These are phyloP conservation scores for Sebastes cheni DNA, from an alignment of 2,797 vertebrate genomes.

Conservation along the genomic window DNA sequence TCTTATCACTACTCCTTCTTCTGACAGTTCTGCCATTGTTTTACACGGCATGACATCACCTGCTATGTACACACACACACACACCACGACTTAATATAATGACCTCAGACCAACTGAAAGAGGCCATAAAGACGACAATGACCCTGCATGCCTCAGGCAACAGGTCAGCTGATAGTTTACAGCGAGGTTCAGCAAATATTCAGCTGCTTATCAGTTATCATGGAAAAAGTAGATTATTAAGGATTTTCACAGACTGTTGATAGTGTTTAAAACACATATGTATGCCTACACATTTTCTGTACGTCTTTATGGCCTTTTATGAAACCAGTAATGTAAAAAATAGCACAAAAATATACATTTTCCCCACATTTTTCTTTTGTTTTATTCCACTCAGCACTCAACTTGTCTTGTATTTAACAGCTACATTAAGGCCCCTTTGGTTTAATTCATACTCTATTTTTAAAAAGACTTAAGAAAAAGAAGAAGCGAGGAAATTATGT, in stretches of 20 bases:
- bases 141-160: constrained; percentile 31
- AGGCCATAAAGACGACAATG: constrained; percentile 23
- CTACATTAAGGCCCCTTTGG: not conserved
- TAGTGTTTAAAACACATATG: not conserved
- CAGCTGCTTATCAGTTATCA: constrained; percentile 1
- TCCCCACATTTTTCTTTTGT: not conserved
- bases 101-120: constrained; percentile 36
- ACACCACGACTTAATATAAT: constrained; percentile 38
- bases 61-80: constrained; percentile 14
- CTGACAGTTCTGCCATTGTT: constrained; percentile 53
- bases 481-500: not conserved
- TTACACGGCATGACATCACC: constrained; percentile 53
- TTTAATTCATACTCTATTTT: not conserved
- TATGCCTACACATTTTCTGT: not conserved
- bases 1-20: constrained; percentile 38
- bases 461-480: not conserved
- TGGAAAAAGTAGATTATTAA: not conserved
- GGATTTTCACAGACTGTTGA: not conserved
- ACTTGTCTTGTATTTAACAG: not conserved
- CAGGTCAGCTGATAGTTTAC: constrained; percentile 29
- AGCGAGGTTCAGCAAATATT: constrained; percentile 15
- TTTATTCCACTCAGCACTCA: not conserved
- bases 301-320: not conserved
- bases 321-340: not conserved
- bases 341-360: not conserved